These are phyloP conservation scores for Huso huso DNA, from an alignment of 2,797 vertebrate genomes.

Conservation along the genomic window DNA sequence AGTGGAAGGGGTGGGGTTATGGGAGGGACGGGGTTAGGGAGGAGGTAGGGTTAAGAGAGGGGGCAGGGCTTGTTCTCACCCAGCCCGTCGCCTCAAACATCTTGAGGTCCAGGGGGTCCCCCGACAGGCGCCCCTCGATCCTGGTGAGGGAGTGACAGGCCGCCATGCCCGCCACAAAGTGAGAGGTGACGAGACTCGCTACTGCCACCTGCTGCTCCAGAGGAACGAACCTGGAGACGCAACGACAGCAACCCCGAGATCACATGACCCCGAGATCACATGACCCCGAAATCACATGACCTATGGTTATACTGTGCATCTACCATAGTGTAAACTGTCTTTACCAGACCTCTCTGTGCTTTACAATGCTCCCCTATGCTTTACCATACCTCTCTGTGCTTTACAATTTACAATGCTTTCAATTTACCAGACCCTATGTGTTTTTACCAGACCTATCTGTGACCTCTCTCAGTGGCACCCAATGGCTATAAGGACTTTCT, in stretches of 20 bases:
- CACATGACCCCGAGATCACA: not conserved
- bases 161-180: conserved; percentile 29
- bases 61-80: conserved; percentile 36
- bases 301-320: too few species aligned
- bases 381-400: too few species aligned
- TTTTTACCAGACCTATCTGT: too few species aligned
- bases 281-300: not conserved
- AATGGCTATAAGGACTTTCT: too few species aligned
- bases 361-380: too few species aligned
- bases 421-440: too few species aligned
- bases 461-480: too few species aligned
- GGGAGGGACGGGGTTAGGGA: too few species aligned
- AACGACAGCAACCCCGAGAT: not conserved
- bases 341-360: not conserved
- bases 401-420: too few species aligned
- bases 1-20: too few species aligned
- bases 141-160: conserved; percentile 49
- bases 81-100: conserved; percentile 53
- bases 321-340: not conserved
- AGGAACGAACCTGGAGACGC: conserved; percentile 18
- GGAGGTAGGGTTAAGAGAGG: too few species aligned
- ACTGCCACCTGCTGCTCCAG: conserved; percentile 15
- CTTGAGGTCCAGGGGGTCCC: conserved; percentile 51
- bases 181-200: conserved; percentile 5
- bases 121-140: conserved; percentile 42